Evolutionary conservation across 2,797 vertebrate genomes (phyloP), one percentile per base, ranked within the genome.

Genomic region (Lithobates sylvaticus): DNA sequence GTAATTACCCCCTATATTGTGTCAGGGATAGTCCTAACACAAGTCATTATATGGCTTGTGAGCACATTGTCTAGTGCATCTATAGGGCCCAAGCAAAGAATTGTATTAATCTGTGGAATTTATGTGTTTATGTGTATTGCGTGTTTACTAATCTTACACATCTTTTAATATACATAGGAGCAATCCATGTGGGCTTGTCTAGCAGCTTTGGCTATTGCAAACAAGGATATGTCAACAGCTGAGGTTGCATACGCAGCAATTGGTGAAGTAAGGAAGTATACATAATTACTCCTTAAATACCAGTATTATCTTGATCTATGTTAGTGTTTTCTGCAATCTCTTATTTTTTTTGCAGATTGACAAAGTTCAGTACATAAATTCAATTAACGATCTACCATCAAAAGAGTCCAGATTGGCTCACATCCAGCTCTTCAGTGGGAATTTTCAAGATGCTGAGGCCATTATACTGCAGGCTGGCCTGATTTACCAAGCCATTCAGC

Each of bases 181-280:
- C 96, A 96, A 74, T 95, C 94, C 29, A 88, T 98, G 89, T 99
- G 98, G 98, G 96, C 98, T 0, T 99, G 98, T 88, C 94, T 99
- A 26, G 98, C 98, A 86, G 97, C 96, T 44, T 97, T 99, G 98
- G 96, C 98, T 0, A 95, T 99, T 93, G 95, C 96, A 90, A 96
- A 90, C 91, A 93, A 94, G 87, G 97, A 99, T 86, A 95, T 99
- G 92, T 93, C 84, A 76, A 97, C 97, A 3, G 98, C 98, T 5
- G 97, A 99, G 89, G 95, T 97, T 5, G 97, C 97, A 85, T 99
- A 99, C 0, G 97, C 98, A 2, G 95, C 98, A 1, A 95, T 98
- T 0, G 95, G 96, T 47, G 97, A 99, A 94, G 98, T 99, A 88
- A 93, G 92, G 85, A 32, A 74, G 67, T 0, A 0, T 32, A 1